Conservation (phyloP, 2,888 invertebrate genomes). For the Cantharis nigra region DNA sequence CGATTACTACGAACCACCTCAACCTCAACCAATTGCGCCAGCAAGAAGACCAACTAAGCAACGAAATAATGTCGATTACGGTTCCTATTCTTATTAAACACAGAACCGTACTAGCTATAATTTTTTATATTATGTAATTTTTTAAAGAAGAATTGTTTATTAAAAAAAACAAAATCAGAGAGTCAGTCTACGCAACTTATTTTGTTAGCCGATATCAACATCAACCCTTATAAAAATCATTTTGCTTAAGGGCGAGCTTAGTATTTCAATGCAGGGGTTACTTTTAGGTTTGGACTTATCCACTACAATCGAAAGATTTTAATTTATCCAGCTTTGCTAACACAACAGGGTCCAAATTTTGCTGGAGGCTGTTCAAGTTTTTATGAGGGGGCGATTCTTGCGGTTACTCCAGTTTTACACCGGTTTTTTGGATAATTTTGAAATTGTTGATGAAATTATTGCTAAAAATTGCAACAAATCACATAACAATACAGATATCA, state of each 20-base stretch:
- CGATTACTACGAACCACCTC: conserved; percentile 5
- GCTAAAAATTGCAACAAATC: conserved; percentile 49
- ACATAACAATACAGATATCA: conserved; percentile 45
- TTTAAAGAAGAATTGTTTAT: neutral
- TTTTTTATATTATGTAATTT: neutral
- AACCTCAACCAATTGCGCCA: conserved; percentile 22
- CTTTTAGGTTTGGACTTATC: conserved; percentile 8
- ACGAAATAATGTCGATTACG: conserved; percentile 13
- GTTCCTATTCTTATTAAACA: neutral
- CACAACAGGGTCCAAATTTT: conserved; percentile 2
- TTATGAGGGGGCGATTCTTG: neutral
- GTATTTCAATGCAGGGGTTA: conserved; percentile 7
- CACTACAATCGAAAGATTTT: conserved; percentile 11
- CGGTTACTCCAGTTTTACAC: neutral
- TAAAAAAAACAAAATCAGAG: neutral
- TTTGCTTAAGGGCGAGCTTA: conserved; percentile 6
- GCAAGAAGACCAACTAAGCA: neutral
- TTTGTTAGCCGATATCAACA: conserved; percentile 9
- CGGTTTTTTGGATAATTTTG: neutral
- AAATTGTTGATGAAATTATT: neutral
- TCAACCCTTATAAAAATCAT: conserved; percentile 12
- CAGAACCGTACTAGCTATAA: neutral
- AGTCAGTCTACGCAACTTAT: neutral
- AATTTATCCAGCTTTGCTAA: conserved; percentile 11
- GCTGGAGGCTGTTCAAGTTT: conserved; percentile 39